Percentiles rank a stretch among this genome's conserved stretches.
Conservation (phyloP, 2,113 vertebrate genomes). For the Thalassoma bifasciatum region DNA sequence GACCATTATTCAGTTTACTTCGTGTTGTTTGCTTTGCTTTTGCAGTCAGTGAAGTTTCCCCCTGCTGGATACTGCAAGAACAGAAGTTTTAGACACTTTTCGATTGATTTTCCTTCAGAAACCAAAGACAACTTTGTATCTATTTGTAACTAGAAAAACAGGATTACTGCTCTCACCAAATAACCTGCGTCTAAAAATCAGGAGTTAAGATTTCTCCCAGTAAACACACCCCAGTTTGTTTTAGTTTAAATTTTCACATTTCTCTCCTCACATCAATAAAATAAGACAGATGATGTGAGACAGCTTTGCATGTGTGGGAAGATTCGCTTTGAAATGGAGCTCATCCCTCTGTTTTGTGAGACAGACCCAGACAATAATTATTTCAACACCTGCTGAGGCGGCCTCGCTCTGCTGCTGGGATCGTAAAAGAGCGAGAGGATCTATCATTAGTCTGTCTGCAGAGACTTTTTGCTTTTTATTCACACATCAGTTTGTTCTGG, state of each 20-base stretch:
- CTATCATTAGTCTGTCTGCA: not conserved
- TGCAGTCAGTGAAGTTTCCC: too few relatives aligned
- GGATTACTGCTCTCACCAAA: too few relatives aligned
- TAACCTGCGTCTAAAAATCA: too few relatives aligned
- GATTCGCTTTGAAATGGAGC: not conserved
- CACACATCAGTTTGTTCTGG: not conserved
- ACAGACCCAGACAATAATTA: not conserved
- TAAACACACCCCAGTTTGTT: not conserved
- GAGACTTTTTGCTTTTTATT: not conserved
- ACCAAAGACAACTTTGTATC: too few relatives aligned
- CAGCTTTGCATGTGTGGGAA: not conserved
- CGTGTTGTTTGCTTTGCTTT: too few relatives aligned
- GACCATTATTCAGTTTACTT: too few relatives aligned
- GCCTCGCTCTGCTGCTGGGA: not conserved
- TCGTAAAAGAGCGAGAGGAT: not conserved
- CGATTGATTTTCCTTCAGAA: too few relatives aligned
- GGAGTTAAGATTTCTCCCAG: too few relatives aligned
- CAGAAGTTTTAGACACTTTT: too few relatives aligned
- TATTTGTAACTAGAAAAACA: too few relatives aligned
- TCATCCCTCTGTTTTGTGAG: not conserved
- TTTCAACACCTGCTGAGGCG: not conserved
- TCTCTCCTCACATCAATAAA: not conserved
- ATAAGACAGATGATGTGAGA: not conserved
- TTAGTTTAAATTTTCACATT: not conserved
- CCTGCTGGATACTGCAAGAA: too few relatives aligned